Conservation (phyloP, 2,888 invertebrate genomes). For the Atrina japonica region DNA sequence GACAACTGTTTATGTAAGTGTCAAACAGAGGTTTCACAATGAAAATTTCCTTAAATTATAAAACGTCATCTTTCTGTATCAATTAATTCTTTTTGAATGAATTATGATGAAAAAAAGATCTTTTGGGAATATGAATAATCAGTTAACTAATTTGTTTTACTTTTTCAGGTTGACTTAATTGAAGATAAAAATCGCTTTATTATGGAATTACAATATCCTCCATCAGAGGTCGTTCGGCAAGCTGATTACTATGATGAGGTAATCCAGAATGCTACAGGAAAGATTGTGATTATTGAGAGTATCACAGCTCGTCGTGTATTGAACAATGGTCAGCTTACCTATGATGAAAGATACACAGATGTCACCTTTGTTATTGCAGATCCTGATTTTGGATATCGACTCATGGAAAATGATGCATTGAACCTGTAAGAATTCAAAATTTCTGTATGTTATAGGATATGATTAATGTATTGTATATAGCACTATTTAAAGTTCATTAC, state of each 20-base stretch:
- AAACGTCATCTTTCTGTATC: no score
- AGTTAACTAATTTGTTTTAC: no score
- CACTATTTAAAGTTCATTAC: no score
- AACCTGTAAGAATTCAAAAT: slow-evolving; percentile 27
- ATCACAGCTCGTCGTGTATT: slow-evolving; percentile 51
- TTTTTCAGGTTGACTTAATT: slow-evolving; percentile 87
- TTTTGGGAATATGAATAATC: no score
- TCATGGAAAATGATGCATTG: slow-evolving; percentile 24
- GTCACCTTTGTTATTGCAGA: slow-evolving; percentile 61
- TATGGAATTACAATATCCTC: slow-evolving; percentile 88
- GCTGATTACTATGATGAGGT: slow-evolving; percentile 53
- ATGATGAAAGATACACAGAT: slow-evolving; percentile 54
- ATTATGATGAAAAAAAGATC: no score
- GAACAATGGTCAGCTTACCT: slow-evolving; percentile 40
- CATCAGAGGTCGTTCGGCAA: slow-evolving; percentile 82
- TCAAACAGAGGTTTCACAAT: no score
- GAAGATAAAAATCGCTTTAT: slow-evolving; percentile 89
- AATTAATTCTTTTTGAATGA: no score
- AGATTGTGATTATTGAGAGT: slow-evolving; percentile 61
- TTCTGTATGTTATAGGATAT: no score
- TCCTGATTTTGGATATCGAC: slow-evolving; percentile 22
- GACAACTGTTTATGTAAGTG: slow-evolving; percentile 55
- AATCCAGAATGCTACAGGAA: slow-evolving; percentile 53
- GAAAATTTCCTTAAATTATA: no score
- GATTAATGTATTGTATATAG: no score